Evolutionary conservation across 1,140 invertebrate genomes (phyloP).

Genomic region (Latrodectus geometricus): DNA sequence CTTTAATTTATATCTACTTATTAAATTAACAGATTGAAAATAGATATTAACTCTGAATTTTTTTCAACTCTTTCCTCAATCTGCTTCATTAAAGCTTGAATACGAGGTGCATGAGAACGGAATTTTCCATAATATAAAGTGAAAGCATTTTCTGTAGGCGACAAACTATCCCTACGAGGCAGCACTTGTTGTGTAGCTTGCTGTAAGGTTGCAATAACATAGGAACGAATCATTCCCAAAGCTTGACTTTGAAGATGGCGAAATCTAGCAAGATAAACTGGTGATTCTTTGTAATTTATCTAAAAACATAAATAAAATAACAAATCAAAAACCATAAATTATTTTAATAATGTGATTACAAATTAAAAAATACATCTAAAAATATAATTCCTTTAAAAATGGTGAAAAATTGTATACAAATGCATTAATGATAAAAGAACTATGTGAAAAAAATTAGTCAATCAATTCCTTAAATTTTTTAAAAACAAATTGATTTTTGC

Average conservation of each 20-base stretch:
- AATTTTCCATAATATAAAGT: conserved; percentile 95
- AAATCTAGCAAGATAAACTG: conserved; percentile 73
- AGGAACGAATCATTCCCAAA: conserved; percentile 64
- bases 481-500: no score
- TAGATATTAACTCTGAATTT: conserved; percentile 74
- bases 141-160: conserved; percentile 79
- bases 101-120: conserved; percentile 85
- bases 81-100: conserved; percentile 83
- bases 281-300: conserved; percentile 80
- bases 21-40: no score
- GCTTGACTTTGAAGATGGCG: conserved; percentile 64
- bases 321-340: background rate
- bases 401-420: background rate
- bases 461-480: no score
- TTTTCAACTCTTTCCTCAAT: conserved; percentile 81
- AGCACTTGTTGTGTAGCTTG: conserved; percentile 76
- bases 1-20: no score
- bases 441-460: no score
- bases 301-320: conserved; percentile 67
- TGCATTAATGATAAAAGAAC: no score
- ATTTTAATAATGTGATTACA: background rate
- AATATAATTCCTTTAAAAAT: no score
- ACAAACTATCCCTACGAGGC: conserved; percentile 66
- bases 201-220: conserved; percentile 66
- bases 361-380: background rate